Evolutionary conservation across 2,113 vertebrate genomes (phyloP).

Genomic region (Microtus pennsylvanicus): DNA sequence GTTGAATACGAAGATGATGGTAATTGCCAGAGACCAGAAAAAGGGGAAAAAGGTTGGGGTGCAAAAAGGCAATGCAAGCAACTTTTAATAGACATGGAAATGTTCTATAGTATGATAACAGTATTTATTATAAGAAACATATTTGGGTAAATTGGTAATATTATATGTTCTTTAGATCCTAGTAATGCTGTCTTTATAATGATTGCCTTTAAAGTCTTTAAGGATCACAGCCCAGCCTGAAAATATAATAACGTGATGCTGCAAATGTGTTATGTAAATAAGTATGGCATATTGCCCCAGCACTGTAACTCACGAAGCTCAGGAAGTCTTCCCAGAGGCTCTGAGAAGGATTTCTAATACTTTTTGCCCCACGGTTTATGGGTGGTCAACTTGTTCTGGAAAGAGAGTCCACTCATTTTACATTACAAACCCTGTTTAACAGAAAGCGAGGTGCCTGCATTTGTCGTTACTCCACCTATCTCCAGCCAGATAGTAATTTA

Average conservation of each 20-base stretch:
- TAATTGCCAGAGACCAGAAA: neutral
- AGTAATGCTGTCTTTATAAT: constrained; percentile 3
- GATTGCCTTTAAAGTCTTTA: neutral
- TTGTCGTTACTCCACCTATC: neutral
- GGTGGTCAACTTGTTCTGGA: constrained; percentile 19
- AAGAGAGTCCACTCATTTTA: neutral
- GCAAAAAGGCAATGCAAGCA: neutral
- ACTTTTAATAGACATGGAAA: neutral
- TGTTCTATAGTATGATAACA: neutral
- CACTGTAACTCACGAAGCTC: neutral
- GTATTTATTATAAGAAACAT: neutral
- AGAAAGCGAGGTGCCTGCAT: neutral
- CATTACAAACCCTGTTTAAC: neutral
- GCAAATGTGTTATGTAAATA: neutral
- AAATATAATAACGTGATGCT: neutral
- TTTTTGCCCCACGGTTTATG: constrained; percentile 3
- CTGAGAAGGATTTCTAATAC: constrained; percentile 10
- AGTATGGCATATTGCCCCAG: neutral
- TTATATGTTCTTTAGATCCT: neutral
- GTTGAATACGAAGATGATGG: neutral
- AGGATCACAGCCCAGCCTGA: neutral
- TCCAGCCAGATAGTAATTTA: neutral
- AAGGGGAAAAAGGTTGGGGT: neutral
- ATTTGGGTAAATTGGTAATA: neutral
- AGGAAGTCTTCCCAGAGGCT: constrained; percentile 27